These are phyloP conservation scores for Graphium colonna DNA, from an alignment of 2,888 invertebrate species.

Conservation along the genomic window DNA sequence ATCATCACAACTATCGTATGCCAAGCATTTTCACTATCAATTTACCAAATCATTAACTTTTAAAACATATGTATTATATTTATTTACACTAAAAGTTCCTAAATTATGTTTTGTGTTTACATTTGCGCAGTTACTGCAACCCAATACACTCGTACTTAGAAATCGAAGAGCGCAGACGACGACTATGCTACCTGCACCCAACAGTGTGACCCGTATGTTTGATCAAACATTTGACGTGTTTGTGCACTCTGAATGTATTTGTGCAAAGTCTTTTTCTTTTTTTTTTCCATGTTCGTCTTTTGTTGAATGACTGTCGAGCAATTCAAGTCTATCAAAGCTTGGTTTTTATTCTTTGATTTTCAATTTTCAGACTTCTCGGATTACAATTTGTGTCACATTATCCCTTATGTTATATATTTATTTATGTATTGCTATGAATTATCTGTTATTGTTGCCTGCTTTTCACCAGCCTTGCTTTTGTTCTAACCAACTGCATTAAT, in stretches of 20 bases:
- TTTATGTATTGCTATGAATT: background rate
- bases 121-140: conserved; percentile 73
- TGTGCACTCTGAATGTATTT: conserved; percentile 55
- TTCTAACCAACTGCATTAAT: conserved; percentile 50
- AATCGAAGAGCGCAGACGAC: conserved; percentile 63
- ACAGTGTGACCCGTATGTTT: conserved; percentile 64
- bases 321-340: background rate
- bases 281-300: background rate
- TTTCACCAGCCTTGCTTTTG: conserved; percentile 46
- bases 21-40: background rate
- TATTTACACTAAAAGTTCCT: background rate
- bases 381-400: no score
- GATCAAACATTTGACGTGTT: conserved; percentile 42
- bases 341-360: background rate
- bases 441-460: conserved; percentile 25
- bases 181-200: conserved; percentile 64
- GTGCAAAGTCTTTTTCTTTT: conserved; percentile 37
- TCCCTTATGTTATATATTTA: background rate
- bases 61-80: background rate
- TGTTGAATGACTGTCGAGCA: no score
- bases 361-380: no score
- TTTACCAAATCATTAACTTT: background rate
- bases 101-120: conserved; percentile 47
- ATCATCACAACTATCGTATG: background rate
- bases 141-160: conserved; percentile 77